These are phyloP conservation scores for Pomatorhinus ruficollis DNA, from an alignment of 2,113 vertebrate genomes.

Conservation along the genomic window DNA sequence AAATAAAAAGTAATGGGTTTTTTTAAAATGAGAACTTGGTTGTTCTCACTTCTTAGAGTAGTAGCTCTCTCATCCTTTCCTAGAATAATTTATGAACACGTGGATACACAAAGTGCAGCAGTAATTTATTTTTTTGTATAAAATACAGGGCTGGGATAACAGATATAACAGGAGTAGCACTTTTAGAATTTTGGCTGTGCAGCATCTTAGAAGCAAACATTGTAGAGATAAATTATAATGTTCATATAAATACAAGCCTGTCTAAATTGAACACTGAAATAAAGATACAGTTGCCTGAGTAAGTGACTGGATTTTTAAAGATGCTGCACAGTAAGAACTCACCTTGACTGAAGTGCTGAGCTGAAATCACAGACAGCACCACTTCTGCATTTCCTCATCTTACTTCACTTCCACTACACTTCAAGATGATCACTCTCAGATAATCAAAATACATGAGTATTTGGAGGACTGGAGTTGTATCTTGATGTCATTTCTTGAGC, in stretches of 20 bases:
- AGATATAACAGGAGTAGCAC: background rate
- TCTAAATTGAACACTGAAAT: background rate
- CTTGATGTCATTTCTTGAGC: background rate
- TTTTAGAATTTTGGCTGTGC: background rate
- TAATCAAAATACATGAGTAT: background rate
- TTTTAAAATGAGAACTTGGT: background rate
- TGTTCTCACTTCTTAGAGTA: background rate
- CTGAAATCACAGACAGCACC: background rate
- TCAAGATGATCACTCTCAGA: background rate
- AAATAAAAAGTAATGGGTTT: background rate
- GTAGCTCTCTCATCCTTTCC: background rate
- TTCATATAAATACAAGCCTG: background rate
- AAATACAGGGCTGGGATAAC: background rate
- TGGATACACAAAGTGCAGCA: background rate
- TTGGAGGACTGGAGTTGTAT: background rate
- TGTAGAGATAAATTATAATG: background rate
- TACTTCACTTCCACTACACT: background rate
- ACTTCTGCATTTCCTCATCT: background rate
- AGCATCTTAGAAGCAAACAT: background rate
- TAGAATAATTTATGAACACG: background rate
- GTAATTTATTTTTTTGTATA: background rate
- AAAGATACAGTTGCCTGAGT: background rate
- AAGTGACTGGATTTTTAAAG: slow-evolving; percentile 24
- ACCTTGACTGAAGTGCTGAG: slow-evolving; percentile 33
- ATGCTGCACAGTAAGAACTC: background rate